Evolutionary conservation across 2,113 vertebrate genomes (phyloP).

Genomic region (Pygoscelis antarcticus): DNA sequence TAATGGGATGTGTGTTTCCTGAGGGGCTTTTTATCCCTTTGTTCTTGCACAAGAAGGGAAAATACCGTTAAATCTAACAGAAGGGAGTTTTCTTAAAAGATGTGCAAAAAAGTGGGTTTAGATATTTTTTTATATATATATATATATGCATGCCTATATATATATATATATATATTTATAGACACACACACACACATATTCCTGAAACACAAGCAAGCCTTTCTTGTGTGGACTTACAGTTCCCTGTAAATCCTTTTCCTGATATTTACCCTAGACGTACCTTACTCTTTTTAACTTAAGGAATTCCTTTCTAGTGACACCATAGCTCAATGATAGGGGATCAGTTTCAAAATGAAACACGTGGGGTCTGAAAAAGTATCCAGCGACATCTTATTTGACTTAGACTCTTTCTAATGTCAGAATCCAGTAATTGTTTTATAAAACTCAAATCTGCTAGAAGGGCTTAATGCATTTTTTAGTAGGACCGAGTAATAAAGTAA

Average conservation of each 20-base stretch:
- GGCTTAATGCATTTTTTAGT: not conserved
- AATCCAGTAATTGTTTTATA: not conserved
- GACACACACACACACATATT: not conserved
- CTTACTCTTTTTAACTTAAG: not conserved
- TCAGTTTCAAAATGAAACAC: not conserved
- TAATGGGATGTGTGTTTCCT: not conserved
- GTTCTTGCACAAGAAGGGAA: not conserved
- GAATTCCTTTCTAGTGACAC: not conserved
- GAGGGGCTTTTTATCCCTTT: not conserved
- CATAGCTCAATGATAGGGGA: not conserved
- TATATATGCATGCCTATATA: fast-evolving
- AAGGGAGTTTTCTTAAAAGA: not conserved
- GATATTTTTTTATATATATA: not conserved
- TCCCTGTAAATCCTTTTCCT: not conserved
- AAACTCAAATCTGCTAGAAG: not conserved
- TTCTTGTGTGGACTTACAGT: not conserved
- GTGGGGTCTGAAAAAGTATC: not conserved
- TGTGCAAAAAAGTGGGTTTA: not conserved
- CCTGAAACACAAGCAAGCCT: not conserved
- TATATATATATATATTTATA: not conserved
- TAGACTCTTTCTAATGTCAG: not conserved
- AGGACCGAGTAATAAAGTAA: not conserved
- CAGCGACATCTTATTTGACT: not conserved
- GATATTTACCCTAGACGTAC: not conserved
- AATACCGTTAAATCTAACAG: not conserved